Evolutionary conservation across 1,140 invertebrate genomes (phyloP).

Genomic region (Euborellia annulipes): DNA sequence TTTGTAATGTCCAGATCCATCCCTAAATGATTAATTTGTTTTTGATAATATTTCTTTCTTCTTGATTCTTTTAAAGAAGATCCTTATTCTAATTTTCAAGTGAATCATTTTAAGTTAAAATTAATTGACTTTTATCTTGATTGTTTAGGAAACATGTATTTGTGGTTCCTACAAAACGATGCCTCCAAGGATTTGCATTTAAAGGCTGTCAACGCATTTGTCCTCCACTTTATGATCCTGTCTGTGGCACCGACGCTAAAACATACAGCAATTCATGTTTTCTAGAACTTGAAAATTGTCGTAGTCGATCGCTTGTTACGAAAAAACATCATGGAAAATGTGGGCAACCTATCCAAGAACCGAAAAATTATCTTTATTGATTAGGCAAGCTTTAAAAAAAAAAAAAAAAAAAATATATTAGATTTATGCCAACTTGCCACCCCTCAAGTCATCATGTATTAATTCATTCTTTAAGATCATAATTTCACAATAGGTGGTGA

Average conservation of each 20-base stretch:
- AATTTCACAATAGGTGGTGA: too few relatives aligned
- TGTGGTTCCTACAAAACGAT: constrained; percentile 70
- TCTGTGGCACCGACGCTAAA: constrained; percentile 76
- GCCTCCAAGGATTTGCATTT: constrained; percentile 65
- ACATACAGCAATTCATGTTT: constrained; percentile 89
- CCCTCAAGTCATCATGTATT: too few relatives aligned
- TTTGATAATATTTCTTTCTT: too few relatives aligned
- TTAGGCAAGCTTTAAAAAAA: too few relatives aligned
- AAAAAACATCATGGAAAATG: constrained; percentile 50
- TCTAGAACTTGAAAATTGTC: constrained; percentile 75
- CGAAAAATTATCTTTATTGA: constrained; percentile 51
- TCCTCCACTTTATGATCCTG: constrained; percentile 67
- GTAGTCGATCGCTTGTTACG: constrained; percentile 48
- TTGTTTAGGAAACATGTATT: constrained; percentile 64
- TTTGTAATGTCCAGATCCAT: too few relatives aligned
- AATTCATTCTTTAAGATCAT: too few relatives aligned
- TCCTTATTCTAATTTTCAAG: too few relatives aligned
- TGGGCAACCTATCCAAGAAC: constrained; percentile 46
- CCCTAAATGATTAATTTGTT: too few relatives aligned
- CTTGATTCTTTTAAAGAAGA: too few relatives aligned
- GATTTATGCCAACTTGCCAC: too few relatives aligned
- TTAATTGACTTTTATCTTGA: too few relatives aligned
- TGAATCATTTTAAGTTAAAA: too few relatives aligned
- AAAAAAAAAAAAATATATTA: background rate
- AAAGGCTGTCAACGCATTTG: constrained; percentile 74